These are phyloP conservation scores for Drosophila macrospina DNA, from an alignment of 2,888 invertebrate genomes.

Conservation along the genomic window DNA sequence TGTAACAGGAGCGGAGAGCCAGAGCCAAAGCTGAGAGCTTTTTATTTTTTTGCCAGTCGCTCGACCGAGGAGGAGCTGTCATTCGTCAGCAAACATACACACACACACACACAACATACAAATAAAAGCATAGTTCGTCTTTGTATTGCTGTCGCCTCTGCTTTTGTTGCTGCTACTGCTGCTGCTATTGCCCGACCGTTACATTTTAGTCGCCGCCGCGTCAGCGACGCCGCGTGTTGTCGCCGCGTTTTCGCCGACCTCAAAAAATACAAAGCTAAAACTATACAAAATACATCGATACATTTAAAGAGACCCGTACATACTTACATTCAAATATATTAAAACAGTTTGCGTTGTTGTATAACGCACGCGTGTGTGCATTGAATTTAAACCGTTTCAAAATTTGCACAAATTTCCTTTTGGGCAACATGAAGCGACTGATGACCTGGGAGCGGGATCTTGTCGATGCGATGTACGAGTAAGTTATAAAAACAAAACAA, in stretches of 20 bases:
- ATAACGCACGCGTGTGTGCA: conserved; percentile 52
- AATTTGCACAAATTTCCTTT: conserved; percentile 58
- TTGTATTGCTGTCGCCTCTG: conserved; percentile 47
- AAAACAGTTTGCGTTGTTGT: conserved; percentile 29
- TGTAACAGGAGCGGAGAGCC: conserved; percentile 53
- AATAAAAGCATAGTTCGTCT: conserved; percentile 39
- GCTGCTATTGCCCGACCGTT: conserved; percentile 45
- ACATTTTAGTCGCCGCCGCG: conserved; percentile 65
- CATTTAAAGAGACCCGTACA: conserved; percentile 15
- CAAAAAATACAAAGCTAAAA: conserved; percentile 45
- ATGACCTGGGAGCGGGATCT: conserved; percentile 84
- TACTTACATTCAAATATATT: conserved; percentile 1
- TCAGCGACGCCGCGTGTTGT: conserved; percentile 65
- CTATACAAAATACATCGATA: conserved; percentile 31
- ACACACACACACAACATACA: conserved; percentile 19
- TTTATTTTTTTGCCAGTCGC: conserved; percentile 42
- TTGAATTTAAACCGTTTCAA: conserved; percentile 43
- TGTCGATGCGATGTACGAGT: conserved; percentile 84
- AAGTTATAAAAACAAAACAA: conserved; percentile 60
- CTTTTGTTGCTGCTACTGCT: conserved; percentile 33
- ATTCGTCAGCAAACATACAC: conserved; percentile 28
- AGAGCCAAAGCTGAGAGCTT: conserved; percentile 39
- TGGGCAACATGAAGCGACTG: conserved; percentile 80
- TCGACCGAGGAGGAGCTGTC: conserved; percentile 62
- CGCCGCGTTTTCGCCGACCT: conserved; percentile 65